Base-by-base conservation (phyloP, 2,888 invertebrate genomes). In the Sabellastarte sp. region DNA sequence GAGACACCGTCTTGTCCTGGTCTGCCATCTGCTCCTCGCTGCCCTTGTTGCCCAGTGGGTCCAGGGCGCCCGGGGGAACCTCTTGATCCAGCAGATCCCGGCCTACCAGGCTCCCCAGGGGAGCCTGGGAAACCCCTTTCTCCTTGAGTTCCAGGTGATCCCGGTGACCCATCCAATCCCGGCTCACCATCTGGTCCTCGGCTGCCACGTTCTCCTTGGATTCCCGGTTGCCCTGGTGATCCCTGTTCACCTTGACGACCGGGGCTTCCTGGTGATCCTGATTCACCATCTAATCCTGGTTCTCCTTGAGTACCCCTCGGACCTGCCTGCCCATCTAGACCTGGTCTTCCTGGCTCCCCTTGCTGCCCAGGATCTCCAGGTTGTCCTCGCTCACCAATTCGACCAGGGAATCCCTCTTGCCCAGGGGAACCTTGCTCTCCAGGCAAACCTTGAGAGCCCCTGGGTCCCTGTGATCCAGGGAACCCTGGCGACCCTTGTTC, bases 141-240 rank as follows among this genome's bases (percentile, higher is more conserved):
- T 15, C 59, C 59, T 41, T 20, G 59, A 5, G 24, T 3, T 10
- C 59, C 60, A n/a, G 29, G 28, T 5, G 57, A 28, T 29, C 62
- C 62, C 26, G 31, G n/a, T 30, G 50, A 4, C 28, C 62, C 62
- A 20, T 29, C 60, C 32, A 31, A 51, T 56, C 70, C 70, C 28
- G 55, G 55, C 32, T 32, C 2, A 26, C 67, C 67, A 29, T 56
- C 50, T 28, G 57, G 61, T 24, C 70, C 70, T 30, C 62, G 50
- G 24, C 59, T 55, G 24, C 64, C 68, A 10, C 51, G 26, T n/a
- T 32, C 59, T 30, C 61, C 67, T 10, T 29, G 3, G n/a, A 10
- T 52, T 15, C 67, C n/a, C n/a, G n/a, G n/a, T n/a, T n/a, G n/a
- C n/a, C n/a, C n/a, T 67, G 89, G 52, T 28, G 57, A 20, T 30